A percentile compares a stretch with the other conserved stretches of the same genome.
Conservation (phyloP, 1,140 invertebrate species). For the Lepidurus apus region DNA sequence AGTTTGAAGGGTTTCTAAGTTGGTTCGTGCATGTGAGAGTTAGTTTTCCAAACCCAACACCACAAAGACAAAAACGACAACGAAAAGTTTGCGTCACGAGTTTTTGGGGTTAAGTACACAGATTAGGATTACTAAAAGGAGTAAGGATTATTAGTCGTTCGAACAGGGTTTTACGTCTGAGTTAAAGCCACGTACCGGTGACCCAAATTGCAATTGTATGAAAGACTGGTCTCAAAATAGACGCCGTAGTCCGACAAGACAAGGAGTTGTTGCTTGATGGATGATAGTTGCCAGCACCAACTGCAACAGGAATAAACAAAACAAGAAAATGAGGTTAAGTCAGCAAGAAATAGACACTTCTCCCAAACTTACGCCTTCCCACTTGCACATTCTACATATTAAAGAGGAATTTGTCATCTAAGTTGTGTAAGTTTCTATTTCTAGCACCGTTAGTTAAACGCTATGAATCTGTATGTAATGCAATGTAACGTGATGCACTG, state of each 20-base stretch:
- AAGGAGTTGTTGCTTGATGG: constrained; percentile 8
- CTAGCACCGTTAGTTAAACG: no score
- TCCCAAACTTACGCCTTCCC: not conserved
- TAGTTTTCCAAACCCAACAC: constrained; percentile 1
- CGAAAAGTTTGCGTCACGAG: not conserved
- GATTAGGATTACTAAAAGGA: not conserved
- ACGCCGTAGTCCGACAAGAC: not conserved
- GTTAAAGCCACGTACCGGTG: not conserved
- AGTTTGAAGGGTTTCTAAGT: not conserved
- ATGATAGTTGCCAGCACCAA: constrained; percentile 12
- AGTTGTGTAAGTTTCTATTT: no score
- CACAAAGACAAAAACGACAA: not conserved
- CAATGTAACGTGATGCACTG: no score
- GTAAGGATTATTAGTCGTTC: constrained; percentile 1
- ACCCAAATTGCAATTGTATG: constrained; percentile 19
- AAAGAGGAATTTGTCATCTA: not conserved
- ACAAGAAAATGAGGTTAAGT: constrained; percentile 1
- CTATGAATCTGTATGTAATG: no score
- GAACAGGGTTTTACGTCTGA: not conserved
- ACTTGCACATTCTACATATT: not conserved
- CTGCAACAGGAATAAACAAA: constrained; percentile 19
- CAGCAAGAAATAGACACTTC: not conserved
- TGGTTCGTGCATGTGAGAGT: not conserved
- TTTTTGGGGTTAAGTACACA: not conserved
- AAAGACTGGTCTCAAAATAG: constrained; percentile 6